Conservation (phyloP, 92 coral and sea anemone species). For the Heteractis magnifica region DNA sequence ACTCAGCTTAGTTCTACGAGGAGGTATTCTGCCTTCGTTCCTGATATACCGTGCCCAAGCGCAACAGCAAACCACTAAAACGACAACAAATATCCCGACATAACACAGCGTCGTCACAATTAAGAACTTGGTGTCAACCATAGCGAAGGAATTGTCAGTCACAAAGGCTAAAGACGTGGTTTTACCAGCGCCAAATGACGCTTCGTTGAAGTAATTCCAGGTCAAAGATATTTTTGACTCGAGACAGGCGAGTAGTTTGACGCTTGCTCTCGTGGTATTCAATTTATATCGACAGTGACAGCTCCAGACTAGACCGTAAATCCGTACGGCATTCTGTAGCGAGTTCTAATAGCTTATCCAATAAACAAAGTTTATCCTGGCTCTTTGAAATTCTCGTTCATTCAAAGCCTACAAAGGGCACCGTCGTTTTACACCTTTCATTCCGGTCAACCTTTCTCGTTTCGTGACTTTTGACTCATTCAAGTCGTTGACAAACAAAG, state of each 20-base stretch:
- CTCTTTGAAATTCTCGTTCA: constrained; percentile 23
- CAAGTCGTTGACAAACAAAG: constrained; percentile 11
- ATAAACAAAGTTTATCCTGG: constrained; percentile 25
- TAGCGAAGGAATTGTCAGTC: not conserved
- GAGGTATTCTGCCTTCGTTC: constrained; percentile 44
- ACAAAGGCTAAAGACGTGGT: constrained; percentile 1
- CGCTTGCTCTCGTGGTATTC: constrained; percentile 22
- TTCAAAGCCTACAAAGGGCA: constrained; percentile 25
- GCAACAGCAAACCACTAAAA: constrained; percentile 80
- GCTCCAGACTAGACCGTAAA: constrained; percentile 13
- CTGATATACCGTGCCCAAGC: constrained; percentile 71
- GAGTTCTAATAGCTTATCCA: constrained; percentile 34
- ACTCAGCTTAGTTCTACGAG: constrained; percentile 43
- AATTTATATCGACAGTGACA: constrained; percentile 7
- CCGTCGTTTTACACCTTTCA: constrained; percentile 25
- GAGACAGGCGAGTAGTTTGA: not conserved
- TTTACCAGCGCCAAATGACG: not conserved
- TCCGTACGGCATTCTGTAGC: constrained; percentile 10
- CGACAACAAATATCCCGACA: constrained; percentile 68
- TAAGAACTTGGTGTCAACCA: constrained; percentile 76
- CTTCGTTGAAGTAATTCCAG: not conserved
- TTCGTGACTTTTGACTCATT: constrained; percentile 15
- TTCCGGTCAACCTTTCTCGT: not conserved
- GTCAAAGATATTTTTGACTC: constrained; percentile 9
- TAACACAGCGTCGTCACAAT: constrained; percentile 80